Conservation (phyloP, 2,113 vertebrate species). For the Oxygymnocypris stewartii region DNA sequence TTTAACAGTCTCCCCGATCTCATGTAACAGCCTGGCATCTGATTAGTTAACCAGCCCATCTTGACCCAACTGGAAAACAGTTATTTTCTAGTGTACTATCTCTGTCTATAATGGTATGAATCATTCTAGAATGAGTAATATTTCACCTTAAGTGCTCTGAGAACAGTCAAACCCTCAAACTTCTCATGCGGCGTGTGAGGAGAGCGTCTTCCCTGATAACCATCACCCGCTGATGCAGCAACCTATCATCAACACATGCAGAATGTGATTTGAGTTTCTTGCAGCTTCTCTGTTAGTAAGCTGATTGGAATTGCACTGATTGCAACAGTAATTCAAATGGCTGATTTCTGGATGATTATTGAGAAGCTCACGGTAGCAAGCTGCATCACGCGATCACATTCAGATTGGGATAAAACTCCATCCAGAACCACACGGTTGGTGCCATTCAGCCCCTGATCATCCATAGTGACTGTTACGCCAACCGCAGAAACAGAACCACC, state of each 20-base stretch:
- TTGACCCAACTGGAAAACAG: conserved; percentile 78
- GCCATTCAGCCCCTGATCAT: conserved; percentile 84
- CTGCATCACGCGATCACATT: conserved; percentile 82
- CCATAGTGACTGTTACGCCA: conserved; percentile 84
- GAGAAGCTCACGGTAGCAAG: conserved; percentile 78
- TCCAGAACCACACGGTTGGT: conserved; percentile 88
- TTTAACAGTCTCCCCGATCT: conserved; percentile 83
- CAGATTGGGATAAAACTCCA: conserved; percentile 82
- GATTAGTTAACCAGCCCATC: conserved; percentile 81
- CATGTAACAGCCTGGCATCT: conserved; percentile 81
- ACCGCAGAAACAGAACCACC: conserved; percentile 81
- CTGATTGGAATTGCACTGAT: neutral
- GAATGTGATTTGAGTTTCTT: conserved; percentile 5
- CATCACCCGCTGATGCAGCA: conserved; percentile 81
- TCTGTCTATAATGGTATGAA: neutral
- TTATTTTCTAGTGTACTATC: neutral
- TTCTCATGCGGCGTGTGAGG: conserved; percentile 94
- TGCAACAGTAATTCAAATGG: neutral
- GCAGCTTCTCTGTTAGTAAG: neutral
- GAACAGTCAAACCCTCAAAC: conserved; percentile 88
- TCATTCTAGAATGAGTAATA: neutral
- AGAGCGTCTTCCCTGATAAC: conserved; percentile 83
- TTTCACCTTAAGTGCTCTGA: conserved; percentile 84
- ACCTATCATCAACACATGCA: conserved; percentile 63
- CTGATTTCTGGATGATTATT: conserved; percentile 8